phyloP scores from a whole-genome alignment of 2,797 vertebrate species.

The Vipera ursinii region DNA sequence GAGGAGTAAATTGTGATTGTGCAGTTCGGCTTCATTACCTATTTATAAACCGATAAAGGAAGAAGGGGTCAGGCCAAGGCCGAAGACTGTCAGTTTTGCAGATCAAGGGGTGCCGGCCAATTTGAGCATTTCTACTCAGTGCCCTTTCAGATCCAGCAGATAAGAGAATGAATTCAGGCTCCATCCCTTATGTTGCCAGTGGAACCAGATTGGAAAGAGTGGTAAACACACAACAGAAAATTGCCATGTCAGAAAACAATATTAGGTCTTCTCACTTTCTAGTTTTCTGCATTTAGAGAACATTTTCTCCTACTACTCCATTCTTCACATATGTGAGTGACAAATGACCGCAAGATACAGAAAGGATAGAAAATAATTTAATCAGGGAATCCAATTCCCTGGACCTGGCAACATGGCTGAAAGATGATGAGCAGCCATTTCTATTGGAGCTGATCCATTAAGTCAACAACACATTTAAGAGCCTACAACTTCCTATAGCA shows the following conservation, averaged over 20 bases:
- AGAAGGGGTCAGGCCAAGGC: background rate
- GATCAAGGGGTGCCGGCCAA: background rate
- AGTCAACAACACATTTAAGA: background rate
- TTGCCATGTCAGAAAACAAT: background rate
- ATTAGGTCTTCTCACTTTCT: background rate
- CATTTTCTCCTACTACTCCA: background rate
- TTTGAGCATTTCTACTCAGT: background rate
- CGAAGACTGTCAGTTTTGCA: background rate
- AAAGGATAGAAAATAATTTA: background rate
- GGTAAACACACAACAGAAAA: background rate
- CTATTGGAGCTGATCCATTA: background rate
- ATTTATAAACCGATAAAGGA: background rate
- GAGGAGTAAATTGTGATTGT: background rate
- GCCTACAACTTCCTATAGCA: background rate
- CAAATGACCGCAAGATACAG: background rate
- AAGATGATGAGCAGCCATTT: background rate
- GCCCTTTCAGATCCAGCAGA: background rate
- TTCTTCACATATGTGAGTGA: background rate
- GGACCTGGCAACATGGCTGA: rapidly evolving
- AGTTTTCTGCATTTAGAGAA: background rate
- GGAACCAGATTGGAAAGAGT: background rate
- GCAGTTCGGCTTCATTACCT: background rate
- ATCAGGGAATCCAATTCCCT: background rate
- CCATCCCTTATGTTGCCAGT: background rate
- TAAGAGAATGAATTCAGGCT: background rate